These are phyloP conservation scores for Sinodicranocentrus sp. DNA, from an alignment of 2,888 invertebrate species.

Conservation along the genomic window DNA sequence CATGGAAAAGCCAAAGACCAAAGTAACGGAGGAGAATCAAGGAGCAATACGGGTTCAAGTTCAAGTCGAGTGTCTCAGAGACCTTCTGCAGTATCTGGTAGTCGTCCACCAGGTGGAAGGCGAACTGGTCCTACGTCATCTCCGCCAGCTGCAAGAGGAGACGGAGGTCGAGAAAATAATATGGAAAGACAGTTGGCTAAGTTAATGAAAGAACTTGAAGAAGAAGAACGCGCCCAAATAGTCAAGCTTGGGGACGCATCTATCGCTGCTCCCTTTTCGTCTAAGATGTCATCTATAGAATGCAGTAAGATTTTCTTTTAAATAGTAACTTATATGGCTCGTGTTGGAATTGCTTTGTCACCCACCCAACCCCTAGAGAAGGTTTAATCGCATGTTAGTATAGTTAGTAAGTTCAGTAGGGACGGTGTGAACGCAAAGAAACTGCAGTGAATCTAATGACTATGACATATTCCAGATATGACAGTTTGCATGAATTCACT, in stretches of 20 bases:
- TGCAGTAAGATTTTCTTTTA: conserved; percentile 86
- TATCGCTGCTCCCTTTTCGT: conserved; percentile 99
- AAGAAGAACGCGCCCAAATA: conserved; percentile 90
- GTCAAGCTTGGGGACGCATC: conserved; percentile 99
- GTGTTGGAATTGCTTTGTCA: too few species aligned
- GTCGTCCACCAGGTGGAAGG: conserved; percentile 35
- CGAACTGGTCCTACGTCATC: conserved; percentile 13
- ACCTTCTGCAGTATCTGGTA: conserved; percentile 2
- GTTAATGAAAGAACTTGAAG: conserved; percentile 91
- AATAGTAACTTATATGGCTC: neutral
- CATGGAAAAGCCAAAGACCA: conserved; percentile 38
- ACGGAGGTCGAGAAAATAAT: conserved; percentile 15
- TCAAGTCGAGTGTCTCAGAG: conserved; percentile 22
- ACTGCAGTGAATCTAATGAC: too few species aligned
- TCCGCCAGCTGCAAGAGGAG: neutral
- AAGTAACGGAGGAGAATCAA: conserved; percentile 50
- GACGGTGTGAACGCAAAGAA: too few species aligned
- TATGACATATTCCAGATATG: too few species aligned
- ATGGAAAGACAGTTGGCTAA: conserved; percentile 82
- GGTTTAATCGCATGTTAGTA: too few species aligned
- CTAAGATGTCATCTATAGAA: conserved; percentile 95
- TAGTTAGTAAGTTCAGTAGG: too few species aligned
- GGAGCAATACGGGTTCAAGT: conserved; percentile 2
- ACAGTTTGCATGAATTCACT: too few species aligned
- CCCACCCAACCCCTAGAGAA: too few species aligned